Percentiles rank a stretch among this genome's conserved stretches.
Evolutionary conservation across 2,797 vertebrate genomes (phyloP).

Genomic region (Enteromius anoplus): DNA sequence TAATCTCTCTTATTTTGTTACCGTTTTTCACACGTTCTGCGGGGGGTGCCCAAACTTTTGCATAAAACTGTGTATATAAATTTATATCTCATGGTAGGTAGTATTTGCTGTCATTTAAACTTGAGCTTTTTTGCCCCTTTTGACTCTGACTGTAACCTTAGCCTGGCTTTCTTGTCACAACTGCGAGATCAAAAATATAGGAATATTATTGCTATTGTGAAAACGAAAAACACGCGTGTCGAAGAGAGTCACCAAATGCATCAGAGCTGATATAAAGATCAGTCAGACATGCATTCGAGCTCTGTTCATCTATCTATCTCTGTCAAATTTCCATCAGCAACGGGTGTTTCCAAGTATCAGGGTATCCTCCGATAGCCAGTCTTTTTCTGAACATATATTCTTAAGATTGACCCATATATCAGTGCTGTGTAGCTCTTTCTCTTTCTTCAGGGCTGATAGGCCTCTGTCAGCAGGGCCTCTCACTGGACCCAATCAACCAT

Average conservation of each 20-base stretch:
- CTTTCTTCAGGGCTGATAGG: not conserved
- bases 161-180: not conserved
- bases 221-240: not conserved
- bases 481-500: conserved; percentile 47
- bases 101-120: no score
- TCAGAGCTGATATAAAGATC: not conserved
- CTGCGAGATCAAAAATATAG: not conserved
- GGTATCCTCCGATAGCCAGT: not conserved
- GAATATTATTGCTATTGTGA: not conserved
- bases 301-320: not conserved
- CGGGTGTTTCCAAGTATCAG: not conserved
- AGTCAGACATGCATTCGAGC: not conserved
- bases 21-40: no score
- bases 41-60: no score
- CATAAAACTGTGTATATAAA: no score
- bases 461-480: conserved; percentile 4
- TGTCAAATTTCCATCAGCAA: not conserved
- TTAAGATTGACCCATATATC: conserved; percentile 14
- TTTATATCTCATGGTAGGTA: no score
- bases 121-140: not conserved
- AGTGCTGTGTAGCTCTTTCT: conserved; percentile 3
- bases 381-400: not conserved
- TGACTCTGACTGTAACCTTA: not conserved
- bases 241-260: not conserved
- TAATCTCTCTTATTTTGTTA: no score